A percentile compares a stretch with the other conserved stretches of the same genome.
These are phyloP conservation scores for Sebastes reedi DNA, from an alignment of 2,797 vertebrate species.

Conservation along the genomic window DNA sequence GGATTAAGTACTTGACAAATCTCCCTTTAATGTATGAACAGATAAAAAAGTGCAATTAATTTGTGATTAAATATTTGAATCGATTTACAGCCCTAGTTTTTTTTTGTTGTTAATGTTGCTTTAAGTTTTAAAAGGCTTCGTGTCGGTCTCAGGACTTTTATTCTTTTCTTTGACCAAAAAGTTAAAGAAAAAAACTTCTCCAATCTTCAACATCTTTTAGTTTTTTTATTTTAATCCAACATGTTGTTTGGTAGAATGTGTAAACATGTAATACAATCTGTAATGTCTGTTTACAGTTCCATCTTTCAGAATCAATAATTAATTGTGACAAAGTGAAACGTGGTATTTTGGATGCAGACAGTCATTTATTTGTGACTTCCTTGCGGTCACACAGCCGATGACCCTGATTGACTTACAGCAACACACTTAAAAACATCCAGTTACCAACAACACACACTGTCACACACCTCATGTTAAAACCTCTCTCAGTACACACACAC, in stretches of 20 bases:
- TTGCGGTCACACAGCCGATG: conserved; percentile 13
- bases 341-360: conserved; percentile 32
- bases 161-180: conserved; percentile 29
- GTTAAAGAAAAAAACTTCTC: background rate
- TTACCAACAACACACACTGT: background rate
- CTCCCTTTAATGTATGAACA: too few relatives aligned
- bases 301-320: background rate
- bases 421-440: conserved; percentile 9
- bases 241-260: background rate
- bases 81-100: too few relatives aligned
- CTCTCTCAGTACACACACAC: background rate
- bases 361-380: conserved; percentile 54
- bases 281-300: background rate
- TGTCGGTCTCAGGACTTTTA: background rate
- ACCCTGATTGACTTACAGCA: conserved; percentile 27
- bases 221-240: background rate
- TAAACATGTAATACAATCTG: background rate
- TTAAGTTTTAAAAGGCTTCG: background rate
- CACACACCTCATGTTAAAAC: background rate
- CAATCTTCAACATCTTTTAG: background rate
- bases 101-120: background rate
- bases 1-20: too few relatives aligned
- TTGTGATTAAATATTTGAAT: too few relatives aligned
- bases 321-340: background rate
- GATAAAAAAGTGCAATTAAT: too few relatives aligned